Conservation (phyloP, 1,140 invertebrate species). For the Drosophila malerkotliana region DNA sequence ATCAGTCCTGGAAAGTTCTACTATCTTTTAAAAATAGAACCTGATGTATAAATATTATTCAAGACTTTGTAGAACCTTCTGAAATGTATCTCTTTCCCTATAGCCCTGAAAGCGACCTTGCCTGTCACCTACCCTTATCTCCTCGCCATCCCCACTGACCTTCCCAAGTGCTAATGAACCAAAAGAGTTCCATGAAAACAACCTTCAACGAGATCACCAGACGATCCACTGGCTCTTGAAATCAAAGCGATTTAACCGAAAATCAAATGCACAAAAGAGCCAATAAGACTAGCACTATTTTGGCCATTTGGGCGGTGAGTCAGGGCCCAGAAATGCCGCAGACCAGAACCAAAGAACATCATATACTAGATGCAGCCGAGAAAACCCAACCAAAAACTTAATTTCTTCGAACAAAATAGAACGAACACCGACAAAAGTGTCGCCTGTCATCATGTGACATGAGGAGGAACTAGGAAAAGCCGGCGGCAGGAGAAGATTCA, state of each 20-base stretch:
- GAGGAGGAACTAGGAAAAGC: constrained; percentile 70
- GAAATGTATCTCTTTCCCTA: not conserved
- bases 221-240: constrained; percentile 45
- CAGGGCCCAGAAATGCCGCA: constrained; percentile 52
- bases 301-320: constrained; percentile 48
- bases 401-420: constrained; percentile 43
- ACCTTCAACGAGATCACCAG: constrained; percentile 42
- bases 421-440: constrained; percentile 53
- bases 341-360: constrained; percentile 27
- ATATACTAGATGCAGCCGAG: constrained; percentile 9
- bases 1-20: too few relatives aligned
- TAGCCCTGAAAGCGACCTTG: constrained; percentile 17
- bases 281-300: constrained; percentile 49
- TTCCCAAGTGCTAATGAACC: constrained; percentile 19
- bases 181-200: constrained; percentile 18
- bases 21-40: too few relatives aligned
- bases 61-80: not conserved
- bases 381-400: constrained; percentile 37
- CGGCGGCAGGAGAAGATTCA: constrained; percentile 46
- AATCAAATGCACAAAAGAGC: constrained; percentile 28
- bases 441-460: constrained; percentile 77
- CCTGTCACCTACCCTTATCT: constrained; percentile 3
- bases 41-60: not conserved
- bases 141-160: constrained; percentile 8
- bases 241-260: constrained; percentile 42